Conservation (phyloP, 2,113 vertebrate species). For the Ctenodactylus gundi region DNA sequence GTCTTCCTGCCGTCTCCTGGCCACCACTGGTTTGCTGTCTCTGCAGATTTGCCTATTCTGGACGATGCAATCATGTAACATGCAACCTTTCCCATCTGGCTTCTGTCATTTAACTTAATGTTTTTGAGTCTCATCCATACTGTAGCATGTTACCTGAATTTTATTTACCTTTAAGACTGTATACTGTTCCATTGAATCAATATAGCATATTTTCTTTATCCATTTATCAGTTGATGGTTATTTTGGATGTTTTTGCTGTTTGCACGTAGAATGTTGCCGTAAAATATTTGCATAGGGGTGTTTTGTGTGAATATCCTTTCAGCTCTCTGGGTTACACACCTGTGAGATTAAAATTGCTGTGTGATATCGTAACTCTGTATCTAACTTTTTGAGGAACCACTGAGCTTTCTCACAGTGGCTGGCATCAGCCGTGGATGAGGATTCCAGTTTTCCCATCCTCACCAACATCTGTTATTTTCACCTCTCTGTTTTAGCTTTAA, state of each 20-base stretch:
- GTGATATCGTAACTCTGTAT: neutral
- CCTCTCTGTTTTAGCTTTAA: neutral
- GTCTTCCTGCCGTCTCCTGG: neutral
- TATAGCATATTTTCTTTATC: neutral
- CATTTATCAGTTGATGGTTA: neutral
- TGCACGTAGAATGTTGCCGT: neutral
- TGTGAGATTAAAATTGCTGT: slow-evolving; percentile 3
- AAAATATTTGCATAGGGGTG: neutral
- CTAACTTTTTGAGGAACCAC: neutral
- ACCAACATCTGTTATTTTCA: neutral
- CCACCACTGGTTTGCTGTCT: neutral
- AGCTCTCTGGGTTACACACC: neutral
- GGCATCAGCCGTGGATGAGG: neutral
- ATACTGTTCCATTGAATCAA: neutral
- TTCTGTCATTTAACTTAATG: neutral
- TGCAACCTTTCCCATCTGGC: neutral
- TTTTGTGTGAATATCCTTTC: slow-evolving; percentile 13
- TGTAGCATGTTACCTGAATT: neutral
- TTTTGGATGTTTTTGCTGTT: neutral
- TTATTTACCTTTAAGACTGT: neutral
- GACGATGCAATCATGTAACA: neutral
- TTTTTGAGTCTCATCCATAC: neutral
- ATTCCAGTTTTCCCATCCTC: neutral
- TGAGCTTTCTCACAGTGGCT: neutral
- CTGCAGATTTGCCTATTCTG: neutral